phyloP scores from a whole-genome alignment of 2,888 invertebrate genomes.

The Margaritifera margaritifera region DNA sequence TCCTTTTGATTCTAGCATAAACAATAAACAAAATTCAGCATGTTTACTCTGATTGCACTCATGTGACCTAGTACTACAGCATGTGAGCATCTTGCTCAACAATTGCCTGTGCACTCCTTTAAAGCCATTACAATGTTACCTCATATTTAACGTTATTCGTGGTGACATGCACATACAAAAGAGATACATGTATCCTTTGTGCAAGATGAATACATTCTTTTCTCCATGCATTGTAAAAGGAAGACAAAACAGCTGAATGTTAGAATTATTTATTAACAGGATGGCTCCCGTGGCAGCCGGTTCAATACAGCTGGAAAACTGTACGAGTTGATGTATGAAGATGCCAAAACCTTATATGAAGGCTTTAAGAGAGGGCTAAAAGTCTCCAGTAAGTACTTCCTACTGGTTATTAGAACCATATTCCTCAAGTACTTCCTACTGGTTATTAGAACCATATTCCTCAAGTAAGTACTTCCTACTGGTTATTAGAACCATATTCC shows the following conservation, averaged over 20 bases:
- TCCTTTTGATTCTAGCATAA: no score
- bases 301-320: constrained; percentile 33
- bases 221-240: neutral
- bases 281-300: constrained; percentile 44
- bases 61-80: no score
- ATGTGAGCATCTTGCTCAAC: no score
- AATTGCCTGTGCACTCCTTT: no score
- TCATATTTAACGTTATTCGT: no score
- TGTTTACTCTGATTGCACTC: no score
- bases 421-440: no score
- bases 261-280: constrained; percentile 23
- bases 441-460: no score
- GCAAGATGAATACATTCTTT: neutral
- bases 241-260: neutral
- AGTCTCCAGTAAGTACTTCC: constrained; percentile 46
- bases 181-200: neutral
- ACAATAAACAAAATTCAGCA: no score
- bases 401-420: neutral
- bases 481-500: no score
- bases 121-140: no score
- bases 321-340: constrained; percentile 42
- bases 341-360: constrained; percentile 50
- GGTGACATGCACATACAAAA: neutral
- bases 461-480: no score
- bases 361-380: constrained; percentile 51